These are phyloP conservation scores for Azemiops feae DNA, from an alignment of 2,113 vertebrate genomes.

Conservation along the genomic window DNA sequence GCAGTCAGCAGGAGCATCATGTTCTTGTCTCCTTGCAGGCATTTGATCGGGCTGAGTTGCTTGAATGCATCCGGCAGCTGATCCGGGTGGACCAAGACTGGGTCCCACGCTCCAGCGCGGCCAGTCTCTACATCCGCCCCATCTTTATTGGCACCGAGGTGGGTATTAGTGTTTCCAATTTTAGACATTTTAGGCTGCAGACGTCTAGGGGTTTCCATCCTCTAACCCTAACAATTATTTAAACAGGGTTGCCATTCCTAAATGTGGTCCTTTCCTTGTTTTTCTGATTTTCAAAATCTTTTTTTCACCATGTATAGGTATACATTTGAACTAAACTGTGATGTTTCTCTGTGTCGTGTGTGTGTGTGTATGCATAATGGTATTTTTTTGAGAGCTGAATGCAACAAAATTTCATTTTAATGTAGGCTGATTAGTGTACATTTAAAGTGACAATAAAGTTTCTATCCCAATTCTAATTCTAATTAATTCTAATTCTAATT, in stretches of 20 bases:
- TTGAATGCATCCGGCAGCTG: conserved; percentile 82
- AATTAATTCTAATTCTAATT: too few species aligned
- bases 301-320: too few species aligned
- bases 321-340: too few species aligned
- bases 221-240: not conserved
- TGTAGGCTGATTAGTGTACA: too few species aligned
- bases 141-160: conserved; percentile 86
- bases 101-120: conserved; percentile 74
- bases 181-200: not conserved
- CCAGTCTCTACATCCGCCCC: conserved; percentile 89
- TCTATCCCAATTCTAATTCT: too few species aligned
- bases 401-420: too few species aligned
- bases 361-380: too few species aligned
- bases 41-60: conserved; percentile 79
- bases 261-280: not conserved
- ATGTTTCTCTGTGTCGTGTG: too few species aligned
- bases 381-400: too few species aligned
- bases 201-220: not conserved
- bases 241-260: not conserved
- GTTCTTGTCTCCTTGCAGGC: conserved; percentile 54
- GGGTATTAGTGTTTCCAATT: not conserved
- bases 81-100: conserved; percentile 84
- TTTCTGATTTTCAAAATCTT: not conserved
- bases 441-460: too few species aligned
- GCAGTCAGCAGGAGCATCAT: too few species aligned